A percentile compares a stretch with the other conserved stretches of the same genome.
phyloP scores from a whole-genome alignment of 2,113 vertebrate species.

The Argyrosomus japonicus region DNA sequence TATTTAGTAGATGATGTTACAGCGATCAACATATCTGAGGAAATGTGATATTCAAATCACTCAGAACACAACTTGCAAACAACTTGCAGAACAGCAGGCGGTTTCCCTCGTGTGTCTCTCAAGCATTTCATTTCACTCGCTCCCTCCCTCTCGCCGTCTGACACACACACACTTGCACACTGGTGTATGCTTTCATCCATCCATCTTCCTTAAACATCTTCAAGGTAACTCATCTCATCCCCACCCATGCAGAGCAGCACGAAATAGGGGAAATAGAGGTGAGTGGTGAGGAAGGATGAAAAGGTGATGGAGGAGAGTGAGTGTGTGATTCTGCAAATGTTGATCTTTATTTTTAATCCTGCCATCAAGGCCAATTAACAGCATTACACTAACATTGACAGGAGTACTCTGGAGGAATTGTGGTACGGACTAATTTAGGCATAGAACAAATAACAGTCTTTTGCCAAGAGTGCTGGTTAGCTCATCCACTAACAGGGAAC shows the following conservation, averaged over 20 bases:
- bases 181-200: not conserved
- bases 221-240: constrained; percentile 28
- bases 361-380: not conserved
- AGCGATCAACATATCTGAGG: constrained; percentile 21
- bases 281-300: not conserved
- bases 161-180: not conserved
- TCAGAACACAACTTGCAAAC: constrained; percentile 35
- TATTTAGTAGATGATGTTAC: constrained; percentile 23
- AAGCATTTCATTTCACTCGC: not conserved
- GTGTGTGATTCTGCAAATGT: not conserved
- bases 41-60: constrained; percentile 44
- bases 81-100: constrained; percentile 40
- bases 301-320: not conserved
- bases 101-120: not conserved
- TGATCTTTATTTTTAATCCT: not conserved
- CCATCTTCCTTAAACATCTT: constrained; percentile 13
- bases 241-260: not conserved
- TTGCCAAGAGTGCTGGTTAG: not conserved
- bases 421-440: too few relatives aligned
- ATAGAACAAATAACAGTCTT: too few relatives aligned
- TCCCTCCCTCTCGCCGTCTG: not conserved
- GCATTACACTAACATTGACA: too few relatives aligned
- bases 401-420: too few relatives aligned
- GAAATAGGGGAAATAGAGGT: not conserved
- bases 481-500: too few relatives aligned